Evolutionary conservation across 1,140 invertebrate species (phyloP), one percentile per base, ranked within the genome.

Genomic region (Diploscapter pachys): DNA sequence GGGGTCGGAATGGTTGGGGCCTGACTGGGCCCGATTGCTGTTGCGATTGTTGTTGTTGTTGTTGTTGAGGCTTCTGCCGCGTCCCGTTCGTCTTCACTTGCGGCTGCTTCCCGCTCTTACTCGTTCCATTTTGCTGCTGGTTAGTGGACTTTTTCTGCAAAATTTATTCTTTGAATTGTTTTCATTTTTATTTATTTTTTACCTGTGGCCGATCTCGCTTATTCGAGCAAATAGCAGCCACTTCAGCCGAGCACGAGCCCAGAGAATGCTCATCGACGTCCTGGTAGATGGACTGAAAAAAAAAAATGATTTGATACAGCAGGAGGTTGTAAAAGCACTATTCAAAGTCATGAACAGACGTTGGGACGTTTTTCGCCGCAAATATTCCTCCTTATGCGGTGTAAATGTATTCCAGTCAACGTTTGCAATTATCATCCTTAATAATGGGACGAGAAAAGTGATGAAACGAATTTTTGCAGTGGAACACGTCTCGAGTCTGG

Each of bases 191-290:
- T 31, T 31, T 1, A 31, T 31, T 31, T 31, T 80, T 79, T 54
- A 59, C 61, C 72, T 49, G 49, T 31, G 31, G 1, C 31, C 31
- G 31, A 31, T 31, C 31, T 31, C 31, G 31, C 31, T 31, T 31
- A 3, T 72, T 56, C 4, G 82, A 74, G 71, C 86, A 86, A 63
- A 84, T 86, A 4, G 83, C 83, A 6, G 83, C 83, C 11, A 84
- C 83, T 78, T 84, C 83, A 55, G 82, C 83, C 11, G 85, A 86
- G 67, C 83, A 84, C 69, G 76, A 79, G 50, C 83, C 83, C 48
- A 84, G 71, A 5, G 84, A 86, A 64, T 84, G 82, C 55, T 81
- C 80, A 56, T 82, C 82, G 54, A 78, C 78, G 54, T 76, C 75
- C 50, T 53, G 48, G 62, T 76, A 76, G 13, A 65, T 65, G 4